Evolutionary conservation across 2,113 vertebrate species (phyloP).

Genomic region (Ardeotis arabs): DNA sequence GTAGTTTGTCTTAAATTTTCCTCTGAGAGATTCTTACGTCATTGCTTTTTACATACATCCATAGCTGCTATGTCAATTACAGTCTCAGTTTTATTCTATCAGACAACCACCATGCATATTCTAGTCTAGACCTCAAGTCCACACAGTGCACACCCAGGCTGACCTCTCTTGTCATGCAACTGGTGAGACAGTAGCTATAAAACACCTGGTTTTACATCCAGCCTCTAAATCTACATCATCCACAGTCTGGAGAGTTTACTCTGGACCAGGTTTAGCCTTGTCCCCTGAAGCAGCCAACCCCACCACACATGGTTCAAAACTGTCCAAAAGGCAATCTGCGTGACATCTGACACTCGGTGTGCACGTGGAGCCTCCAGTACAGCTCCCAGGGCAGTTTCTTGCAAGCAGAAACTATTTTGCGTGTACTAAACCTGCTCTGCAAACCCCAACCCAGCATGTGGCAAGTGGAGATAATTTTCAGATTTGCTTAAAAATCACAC

Average conservation of each 20-base stretch:
- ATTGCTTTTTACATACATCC: background rate
- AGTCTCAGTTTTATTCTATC: background rate
- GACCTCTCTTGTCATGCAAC: rapidly evolving
- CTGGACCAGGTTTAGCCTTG: background rate
- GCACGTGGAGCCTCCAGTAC: background rate
- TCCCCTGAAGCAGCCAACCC: background rate
- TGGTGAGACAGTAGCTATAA: background rate
- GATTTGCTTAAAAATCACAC: background rate
- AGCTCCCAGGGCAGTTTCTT: background rate
- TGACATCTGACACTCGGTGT: background rate
- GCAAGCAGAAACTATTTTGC: background rate
- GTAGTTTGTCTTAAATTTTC: background rate
- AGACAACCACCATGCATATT: background rate
- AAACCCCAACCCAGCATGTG: background rate
- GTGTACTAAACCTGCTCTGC: background rate
- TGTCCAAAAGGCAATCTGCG: background rate
- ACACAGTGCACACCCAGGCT: background rate
- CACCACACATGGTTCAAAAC: background rate
- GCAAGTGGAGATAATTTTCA: background rate
- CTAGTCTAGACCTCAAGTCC: background rate
- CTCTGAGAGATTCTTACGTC: background rate
- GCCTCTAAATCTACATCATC: background rate
- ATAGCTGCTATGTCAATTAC: background rate
- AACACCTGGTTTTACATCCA: background rate
- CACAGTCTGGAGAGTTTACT: background rate